Base-by-base conservation (phyloP, 2,888 invertebrate genomes). In the Leptinotarsa tumamoca region DNA sequence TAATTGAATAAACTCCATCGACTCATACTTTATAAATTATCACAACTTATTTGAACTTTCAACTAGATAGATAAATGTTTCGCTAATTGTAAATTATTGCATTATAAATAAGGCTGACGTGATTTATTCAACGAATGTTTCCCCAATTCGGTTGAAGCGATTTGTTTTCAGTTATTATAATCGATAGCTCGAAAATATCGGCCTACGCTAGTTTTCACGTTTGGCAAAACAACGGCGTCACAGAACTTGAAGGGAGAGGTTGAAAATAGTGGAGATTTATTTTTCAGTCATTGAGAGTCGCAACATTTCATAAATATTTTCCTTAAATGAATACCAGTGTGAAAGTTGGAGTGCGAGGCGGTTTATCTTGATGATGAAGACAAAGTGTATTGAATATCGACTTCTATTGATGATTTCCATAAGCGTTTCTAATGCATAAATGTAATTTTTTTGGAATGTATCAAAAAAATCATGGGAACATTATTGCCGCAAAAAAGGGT, bases 1-100 rank as follows among this genome's bases (percentile, higher is more conserved):
- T 68, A 68, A 68, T 68, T 68, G 68, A 54, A 68, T 68, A 68
- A 54, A 51, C 68, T 51, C 52, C 14, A 68, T n/a, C 51, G 23
- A 23, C 54, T 51, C 33, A 50, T 52, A 52, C 51, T 51, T 49
- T 10, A 68, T 68, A 33, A 68, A 68, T 68, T 68, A 68, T 54
- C 54, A 23, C 54, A 54, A 68, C 66, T 50, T 54, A 70, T 74
- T 74, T 74, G 67, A 70, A 74, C 70, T 67, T 67, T 75, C 73
- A 73, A 71, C 67, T 71, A 18, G 70, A 71, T 18, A 73, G 70
- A 73, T 68, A 73, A 66, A 74, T 67, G 71, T 68, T 54, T 49
- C 67, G 17, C 70, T 61, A 71, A 71, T 68, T 67, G 33, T 74
- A 71, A 71, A 56, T 56, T 71, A 70, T 70, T 18, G 56, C 15